Conservation (phyloP, 2,113 vertebrate genomes). For the Pelusios castaneus region DNA sequence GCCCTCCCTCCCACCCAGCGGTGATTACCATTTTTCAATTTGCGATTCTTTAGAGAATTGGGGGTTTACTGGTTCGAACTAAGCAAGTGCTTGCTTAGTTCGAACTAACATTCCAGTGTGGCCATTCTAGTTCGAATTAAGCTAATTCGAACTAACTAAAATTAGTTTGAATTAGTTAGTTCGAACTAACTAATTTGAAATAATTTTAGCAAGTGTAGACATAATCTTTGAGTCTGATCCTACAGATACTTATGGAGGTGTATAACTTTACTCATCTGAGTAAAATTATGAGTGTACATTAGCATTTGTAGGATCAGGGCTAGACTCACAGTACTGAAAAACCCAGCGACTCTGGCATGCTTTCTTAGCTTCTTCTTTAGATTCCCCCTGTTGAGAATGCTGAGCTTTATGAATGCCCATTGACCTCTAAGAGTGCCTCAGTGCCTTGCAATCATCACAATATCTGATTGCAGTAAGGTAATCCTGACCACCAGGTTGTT, state of each 20-base stretch:
- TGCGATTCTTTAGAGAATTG: too few species aligned
- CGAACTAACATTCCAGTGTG: too few species aligned
- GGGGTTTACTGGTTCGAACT: too few species aligned
- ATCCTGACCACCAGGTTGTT: neutral
- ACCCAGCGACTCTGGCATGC: neutral
- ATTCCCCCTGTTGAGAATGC: neutral
- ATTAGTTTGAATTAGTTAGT: too few species aligned
- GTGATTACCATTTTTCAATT: too few species aligned
- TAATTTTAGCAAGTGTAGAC: too few species aligned
- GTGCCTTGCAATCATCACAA: neutral
- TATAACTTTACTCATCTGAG: neutral
- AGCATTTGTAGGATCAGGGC: neutral
- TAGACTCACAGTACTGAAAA: neutral
- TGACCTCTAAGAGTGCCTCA: neutral
- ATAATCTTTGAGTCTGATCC: too few species aligned
- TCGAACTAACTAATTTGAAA: too few species aligned
- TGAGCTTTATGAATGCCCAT: neutral
- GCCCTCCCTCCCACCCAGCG: too few species aligned
- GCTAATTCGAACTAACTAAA: too few species aligned
- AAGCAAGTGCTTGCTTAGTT: too few species aligned
- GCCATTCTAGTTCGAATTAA: too few species aligned
- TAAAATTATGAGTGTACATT: slow-evolving; percentile 21
- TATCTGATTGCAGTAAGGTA: neutral
- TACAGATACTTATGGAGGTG: neutral
- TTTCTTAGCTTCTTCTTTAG: neutral